Conservation (phyloP, 2,113 vertebrate genomes). For the Tiliqua scincoides region DNA sequence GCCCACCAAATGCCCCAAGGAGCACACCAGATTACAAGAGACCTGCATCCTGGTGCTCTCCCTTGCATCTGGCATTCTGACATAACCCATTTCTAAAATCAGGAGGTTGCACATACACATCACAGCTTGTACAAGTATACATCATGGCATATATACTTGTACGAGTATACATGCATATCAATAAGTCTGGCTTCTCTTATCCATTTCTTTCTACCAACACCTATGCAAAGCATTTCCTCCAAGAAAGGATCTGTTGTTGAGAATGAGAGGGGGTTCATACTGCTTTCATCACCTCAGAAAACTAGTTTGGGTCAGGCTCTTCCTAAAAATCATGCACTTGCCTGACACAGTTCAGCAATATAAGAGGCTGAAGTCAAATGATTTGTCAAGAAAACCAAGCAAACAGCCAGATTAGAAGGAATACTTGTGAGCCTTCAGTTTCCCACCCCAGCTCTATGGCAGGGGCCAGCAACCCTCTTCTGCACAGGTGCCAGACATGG, state of each 20-base stretch:
- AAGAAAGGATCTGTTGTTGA: background rate
- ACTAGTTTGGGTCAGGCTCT: background rate
- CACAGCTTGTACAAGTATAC: no score
- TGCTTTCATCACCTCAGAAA: background rate
- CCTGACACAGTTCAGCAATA: background rate
- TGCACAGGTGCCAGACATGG: no score
- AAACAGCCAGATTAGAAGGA: background rate
- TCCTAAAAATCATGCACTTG: background rate
- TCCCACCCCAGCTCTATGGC: background rate
- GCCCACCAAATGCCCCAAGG: no score
- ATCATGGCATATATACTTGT: no score
- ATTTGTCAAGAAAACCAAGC: background rate
- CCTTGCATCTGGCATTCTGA: no score
- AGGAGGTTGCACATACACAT: no score
- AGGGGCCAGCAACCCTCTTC: no score
- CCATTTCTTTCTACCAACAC: background rate
- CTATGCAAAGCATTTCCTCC: background rate
- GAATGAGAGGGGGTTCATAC: background rate
- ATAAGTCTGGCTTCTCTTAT: background rate
- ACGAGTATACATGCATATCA: no score
- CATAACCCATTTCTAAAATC: no score
- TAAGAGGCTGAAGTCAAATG: background rate
- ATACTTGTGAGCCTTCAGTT: background rate
- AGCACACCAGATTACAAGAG: no score
- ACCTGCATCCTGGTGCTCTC: no score